These are phyloP conservation scores for Heliconius congener DNA, from an alignment of 1,140 invertebrate genomes.

Conservation along the genomic window DNA sequence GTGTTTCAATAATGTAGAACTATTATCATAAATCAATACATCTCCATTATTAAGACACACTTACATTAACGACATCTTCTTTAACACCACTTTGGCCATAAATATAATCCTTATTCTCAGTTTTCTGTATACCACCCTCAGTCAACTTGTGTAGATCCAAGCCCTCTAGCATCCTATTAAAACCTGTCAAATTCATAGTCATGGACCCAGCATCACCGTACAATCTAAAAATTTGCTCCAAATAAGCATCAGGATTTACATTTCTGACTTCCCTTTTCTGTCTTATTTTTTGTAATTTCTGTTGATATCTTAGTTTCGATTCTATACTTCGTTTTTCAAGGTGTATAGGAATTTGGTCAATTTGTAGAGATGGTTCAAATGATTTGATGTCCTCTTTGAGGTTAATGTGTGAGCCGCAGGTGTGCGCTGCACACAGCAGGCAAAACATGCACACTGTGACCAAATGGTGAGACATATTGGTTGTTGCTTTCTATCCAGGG, in stretches of 20 bases:
- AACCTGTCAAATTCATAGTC: constrained; percentile 85
- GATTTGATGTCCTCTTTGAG: constrained; percentile 52
- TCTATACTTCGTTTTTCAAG: constrained; percentile 59
- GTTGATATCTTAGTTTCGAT: constrained; percentile 51
- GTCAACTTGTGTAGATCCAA: constrained; percentile 83
- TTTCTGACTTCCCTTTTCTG: constrained; percentile 63
- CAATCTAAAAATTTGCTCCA: constrained; percentile 79
- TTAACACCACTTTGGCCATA: constrained; percentile 57
- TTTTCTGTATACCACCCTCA: constrained; percentile 58
- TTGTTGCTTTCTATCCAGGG: constrained; percentile 43
- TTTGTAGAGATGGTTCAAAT: constrained; percentile 47
- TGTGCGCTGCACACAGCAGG: constrained; percentile 87
- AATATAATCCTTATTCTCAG: constrained; percentile 56
- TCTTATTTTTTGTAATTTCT: constrained; percentile 61
- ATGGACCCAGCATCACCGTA: constrained; percentile 82
- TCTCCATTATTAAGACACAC: constrained; percentile 15
- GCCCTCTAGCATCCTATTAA: constrained; percentile 84
- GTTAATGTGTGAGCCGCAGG: constrained; percentile 85
- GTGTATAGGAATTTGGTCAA: constrained; percentile 45
- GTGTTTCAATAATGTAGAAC: too few species aligned
- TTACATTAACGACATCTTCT: constrained; percentile 78
- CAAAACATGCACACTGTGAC: constrained; percentile 90
- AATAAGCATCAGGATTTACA: constrained; percentile 67
- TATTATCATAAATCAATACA: background rate
- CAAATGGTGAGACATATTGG: constrained; percentile 80